These are phyloP conservation scores for Cydia strobilella DNA, from an alignment of 1,140 invertebrate genomes.

Conservation along the genomic window DNA sequence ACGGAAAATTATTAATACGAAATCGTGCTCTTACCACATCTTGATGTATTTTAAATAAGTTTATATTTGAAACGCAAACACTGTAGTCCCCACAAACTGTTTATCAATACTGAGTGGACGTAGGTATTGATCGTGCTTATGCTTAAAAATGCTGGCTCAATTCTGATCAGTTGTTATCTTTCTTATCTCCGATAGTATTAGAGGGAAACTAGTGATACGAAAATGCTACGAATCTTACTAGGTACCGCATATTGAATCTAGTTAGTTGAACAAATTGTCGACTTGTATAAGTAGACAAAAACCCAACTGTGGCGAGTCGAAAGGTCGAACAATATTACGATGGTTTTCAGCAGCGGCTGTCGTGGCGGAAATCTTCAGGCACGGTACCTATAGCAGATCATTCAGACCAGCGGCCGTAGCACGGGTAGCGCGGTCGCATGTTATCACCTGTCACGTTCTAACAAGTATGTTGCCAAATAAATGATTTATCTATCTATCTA, in stretches of 20 bases:
- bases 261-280: not conserved
- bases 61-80: not conserved
- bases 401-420: too few relatives aligned
- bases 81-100: not conserved
- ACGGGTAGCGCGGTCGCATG: too few relatives aligned
- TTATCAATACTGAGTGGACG: conserved; percentile 19
- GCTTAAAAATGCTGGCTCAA: conserved; percentile 12
- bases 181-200: conserved; percentile 26
- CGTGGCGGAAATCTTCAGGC: too few relatives aligned
- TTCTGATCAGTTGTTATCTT: conserved; percentile 17
- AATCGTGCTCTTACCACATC: conserved; percentile 27
- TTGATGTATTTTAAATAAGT: conserved; percentile 6
- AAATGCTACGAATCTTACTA: not conserved
- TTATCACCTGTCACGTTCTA: too few relatives aligned
- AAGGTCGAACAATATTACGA: too few relatives aligned
- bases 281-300: too few relatives aligned
- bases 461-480: too few relatives aligned
- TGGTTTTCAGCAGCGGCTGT: too few relatives aligned
- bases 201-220: not conserved
- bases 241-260: not conserved
- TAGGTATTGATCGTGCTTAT: not conserved
- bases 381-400: too few relatives aligned
- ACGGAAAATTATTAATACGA: conserved; percentile 40
- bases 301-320: too few relatives aligned
- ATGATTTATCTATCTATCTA: too few relatives aligned